These are phyloP conservation scores for Nibea coibor DNA, from an alignment of 2,113 vertebrate genomes.

Conservation along the genomic window DNA sequence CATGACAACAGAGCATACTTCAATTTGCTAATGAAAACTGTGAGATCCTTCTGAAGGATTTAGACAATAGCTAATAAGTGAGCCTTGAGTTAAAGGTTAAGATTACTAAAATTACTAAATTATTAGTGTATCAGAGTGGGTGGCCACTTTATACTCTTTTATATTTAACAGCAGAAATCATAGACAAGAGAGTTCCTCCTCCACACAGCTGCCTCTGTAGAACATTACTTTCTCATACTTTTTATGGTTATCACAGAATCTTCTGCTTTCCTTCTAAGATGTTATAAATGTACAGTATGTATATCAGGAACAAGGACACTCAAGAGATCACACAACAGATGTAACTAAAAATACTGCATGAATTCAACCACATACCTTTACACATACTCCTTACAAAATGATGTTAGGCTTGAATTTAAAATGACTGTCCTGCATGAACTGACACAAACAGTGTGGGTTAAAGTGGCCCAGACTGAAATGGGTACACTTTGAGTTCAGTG, in stretches of 20 bases:
- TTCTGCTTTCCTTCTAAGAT: constrained; percentile 11
- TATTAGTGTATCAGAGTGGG: too few relatives aligned
- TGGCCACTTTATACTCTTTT: neutral
- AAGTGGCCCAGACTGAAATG: constrained; percentile 7
- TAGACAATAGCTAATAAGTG: too few relatives aligned
- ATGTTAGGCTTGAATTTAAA: neutral
- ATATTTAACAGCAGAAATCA: neutral
- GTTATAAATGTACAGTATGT: neutral
- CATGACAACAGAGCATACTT: too few relatives aligned
- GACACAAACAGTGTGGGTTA: neutral
- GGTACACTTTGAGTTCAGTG: neutral
- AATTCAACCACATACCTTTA: neutral
- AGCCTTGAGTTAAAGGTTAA: too few relatives aligned
- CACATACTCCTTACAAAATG: too few relatives aligned
- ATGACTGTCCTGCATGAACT: neutral
- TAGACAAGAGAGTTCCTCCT: neutral
- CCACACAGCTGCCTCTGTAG: neutral
- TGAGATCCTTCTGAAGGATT: too few relatives aligned
- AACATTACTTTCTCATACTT: neutral
- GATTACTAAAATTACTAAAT: too few relatives aligned
- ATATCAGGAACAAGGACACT: constrained; percentile 19
- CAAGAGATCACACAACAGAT: neutral
- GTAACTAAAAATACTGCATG: neutral
- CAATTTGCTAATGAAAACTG: too few relatives aligned
- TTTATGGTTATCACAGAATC: constrained; percentile 41